phyloP scores from a whole-genome alignment of 2,888 invertebrate species.

The Noctua janthe region DNA sequence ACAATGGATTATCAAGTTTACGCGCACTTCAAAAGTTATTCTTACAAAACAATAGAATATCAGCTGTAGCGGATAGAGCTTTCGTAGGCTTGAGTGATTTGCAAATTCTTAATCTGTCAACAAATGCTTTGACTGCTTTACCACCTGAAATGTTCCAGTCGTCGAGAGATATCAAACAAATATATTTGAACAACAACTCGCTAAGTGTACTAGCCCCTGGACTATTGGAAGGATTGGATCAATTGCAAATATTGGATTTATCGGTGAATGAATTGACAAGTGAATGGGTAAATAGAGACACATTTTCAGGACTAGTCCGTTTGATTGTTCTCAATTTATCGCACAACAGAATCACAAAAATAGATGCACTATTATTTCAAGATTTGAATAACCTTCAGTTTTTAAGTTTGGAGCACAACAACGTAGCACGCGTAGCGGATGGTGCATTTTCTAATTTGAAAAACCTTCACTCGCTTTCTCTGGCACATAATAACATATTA shows the following conservation, averaged over 20 bases:
- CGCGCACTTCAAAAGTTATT: constrained; percentile 92
- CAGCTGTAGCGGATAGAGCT: constrained; percentile 93
- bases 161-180: constrained; percentile 93
- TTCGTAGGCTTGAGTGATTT: constrained; percentile 93
- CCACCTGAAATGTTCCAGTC: constrained; percentile 95
- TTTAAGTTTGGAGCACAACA: constrained; percentile 93
- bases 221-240: constrained; percentile 93
- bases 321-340: constrained; percentile 94
- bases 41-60: constrained; percentile 94
- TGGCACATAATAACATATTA: constrained; percentile 93
- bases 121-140: constrained; percentile 94
- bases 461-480: constrained; percentile 94
- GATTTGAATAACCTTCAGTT: constrained; percentile 94
- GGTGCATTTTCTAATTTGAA: constrained; percentile 94
- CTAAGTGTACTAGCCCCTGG: constrained; percentile 94
- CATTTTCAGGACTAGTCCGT: constrained; percentile 93
- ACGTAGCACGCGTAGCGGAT: constrained; percentile 92
- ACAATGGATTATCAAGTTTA: constrained; percentile 93
- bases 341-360: constrained; percentile 93
- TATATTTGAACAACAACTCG: constrained; percentile 94
- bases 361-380: constrained; percentile 93
- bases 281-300: constrained; percentile 94
- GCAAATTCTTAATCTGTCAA: constrained; percentile 94
- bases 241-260: constrained; percentile 93
- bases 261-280: constrained; percentile 94